These are phyloP conservation scores for Epinephelus fuscoguttatus DNA, from an alignment of 2,113 vertebrate genomes.

Conservation along the genomic window DNA sequence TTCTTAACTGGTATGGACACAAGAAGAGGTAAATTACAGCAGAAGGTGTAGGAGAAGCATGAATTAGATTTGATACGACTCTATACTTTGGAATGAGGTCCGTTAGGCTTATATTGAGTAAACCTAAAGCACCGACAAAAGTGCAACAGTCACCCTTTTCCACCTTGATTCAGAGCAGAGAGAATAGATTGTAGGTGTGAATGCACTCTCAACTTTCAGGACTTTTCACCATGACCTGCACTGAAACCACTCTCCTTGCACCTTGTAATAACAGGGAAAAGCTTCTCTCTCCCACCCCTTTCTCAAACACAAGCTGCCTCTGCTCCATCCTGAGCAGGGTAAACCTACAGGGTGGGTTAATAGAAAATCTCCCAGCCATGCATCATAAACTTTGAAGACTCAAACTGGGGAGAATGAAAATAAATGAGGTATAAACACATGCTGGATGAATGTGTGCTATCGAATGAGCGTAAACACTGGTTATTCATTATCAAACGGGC, in stretches of 20 bases:
- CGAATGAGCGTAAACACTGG: constrained; percentile 56
- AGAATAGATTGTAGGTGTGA: constrained; percentile 24
- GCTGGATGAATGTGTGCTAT: constrained; percentile 51
- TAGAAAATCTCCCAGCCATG: constrained; percentile 58
- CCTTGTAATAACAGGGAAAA: constrained; percentile 22
- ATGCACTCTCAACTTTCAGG: background rate
- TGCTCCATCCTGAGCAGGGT: constrained; percentile 21
- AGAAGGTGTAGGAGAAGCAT: background rate
- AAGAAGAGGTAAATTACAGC: constrained; percentile 6
- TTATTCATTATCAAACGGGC: constrained; percentile 64
- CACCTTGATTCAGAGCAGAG: constrained; percentile 10
- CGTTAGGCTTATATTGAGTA: background rate
- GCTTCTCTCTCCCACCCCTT: background rate
- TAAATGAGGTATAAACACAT: constrained; percentile 64
- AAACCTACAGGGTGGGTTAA: constrained; percentile 53
- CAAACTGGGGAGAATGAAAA: constrained; percentile 65
- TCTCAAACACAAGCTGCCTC: constrained; percentile 22
- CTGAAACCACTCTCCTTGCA: constrained; percentile 17
- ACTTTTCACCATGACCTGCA: constrained; percentile 15
- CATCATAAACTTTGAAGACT: constrained; percentile 61
- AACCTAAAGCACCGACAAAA: background rate
- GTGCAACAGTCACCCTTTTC: background rate
- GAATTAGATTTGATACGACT: background rate
- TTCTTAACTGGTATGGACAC: too few relatives aligned
- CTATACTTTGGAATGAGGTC: background rate